Percentiles rank a stretch among this genome's conserved stretches.
Conservation (phyloP, 1,140 invertebrate genomes). For the Gerris buenoi region DNA sequence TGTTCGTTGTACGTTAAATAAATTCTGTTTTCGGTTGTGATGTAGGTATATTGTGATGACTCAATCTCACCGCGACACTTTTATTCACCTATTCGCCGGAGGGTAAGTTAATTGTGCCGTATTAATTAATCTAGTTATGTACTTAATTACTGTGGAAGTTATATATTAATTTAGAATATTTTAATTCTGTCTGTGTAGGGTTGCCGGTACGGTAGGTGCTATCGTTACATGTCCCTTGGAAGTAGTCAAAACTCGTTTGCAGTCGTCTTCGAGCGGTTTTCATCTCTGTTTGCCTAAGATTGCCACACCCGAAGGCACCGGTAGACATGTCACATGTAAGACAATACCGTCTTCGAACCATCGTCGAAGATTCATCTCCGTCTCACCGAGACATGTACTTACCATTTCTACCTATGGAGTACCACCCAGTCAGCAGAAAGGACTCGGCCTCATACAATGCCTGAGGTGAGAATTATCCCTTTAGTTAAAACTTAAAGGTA, state of each 20-base stretch:
- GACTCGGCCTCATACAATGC: conserved; percentile 50
- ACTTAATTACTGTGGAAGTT: background rate
- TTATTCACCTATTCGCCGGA: conserved; percentile 73
- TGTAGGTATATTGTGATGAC: too few species aligned
- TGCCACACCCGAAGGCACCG: conserved; percentile 31
- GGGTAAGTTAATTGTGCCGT: conserved; percentile 44
- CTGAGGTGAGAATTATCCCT: conserved; percentile 40
- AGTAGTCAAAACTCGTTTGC: conserved; percentile 94
- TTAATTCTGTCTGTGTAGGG: conserved; percentile 36
- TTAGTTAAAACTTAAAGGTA: too few species aligned
- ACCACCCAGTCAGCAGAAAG: conserved; percentile 25
- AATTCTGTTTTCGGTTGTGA: too few species aligned
- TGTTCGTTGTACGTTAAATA: too few species aligned
- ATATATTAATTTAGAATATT: background rate
- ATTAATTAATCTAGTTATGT: background rate
- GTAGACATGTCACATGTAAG: conserved; percentile 34
- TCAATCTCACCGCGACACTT: conserved; percentile 41
- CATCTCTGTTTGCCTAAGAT: conserved; percentile 30
- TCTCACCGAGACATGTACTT: conserved; percentile 31
- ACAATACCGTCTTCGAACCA: conserved; percentile 33
- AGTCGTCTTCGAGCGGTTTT: conserved; percentile 69
- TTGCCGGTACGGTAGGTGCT: conserved; percentile 88
- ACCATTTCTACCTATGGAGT: conserved; percentile 42
- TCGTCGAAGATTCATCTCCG: conserved; percentile 25
- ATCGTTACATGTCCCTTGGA: conserved; percentile 95